Percentiles rank a stretch among this genome's conserved stretches.
These are phyloP conservation scores for Meloidogyne exigua DNA, from an alignment of 1,140 invertebrate species.

Conservation along the genomic window DNA sequence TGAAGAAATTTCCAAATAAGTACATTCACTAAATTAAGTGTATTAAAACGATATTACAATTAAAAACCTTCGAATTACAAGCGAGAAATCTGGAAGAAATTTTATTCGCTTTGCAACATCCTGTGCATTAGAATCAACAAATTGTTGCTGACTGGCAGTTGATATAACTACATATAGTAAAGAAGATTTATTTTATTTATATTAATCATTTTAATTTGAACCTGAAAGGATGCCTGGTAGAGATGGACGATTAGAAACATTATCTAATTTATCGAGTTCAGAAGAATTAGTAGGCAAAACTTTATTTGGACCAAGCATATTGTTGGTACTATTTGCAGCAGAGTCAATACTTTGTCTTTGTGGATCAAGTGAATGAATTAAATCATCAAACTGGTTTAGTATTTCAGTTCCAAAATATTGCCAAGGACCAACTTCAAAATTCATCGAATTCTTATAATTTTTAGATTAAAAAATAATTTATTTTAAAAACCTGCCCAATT, in stretches of 20 bases:
- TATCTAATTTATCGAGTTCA: not conserved
- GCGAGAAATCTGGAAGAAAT: constrained; percentile 56
- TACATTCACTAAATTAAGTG: constrained; percentile 39
- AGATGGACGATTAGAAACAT: not conserved
- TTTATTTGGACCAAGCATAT: constrained; percentile 19
- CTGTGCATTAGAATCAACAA: not conserved
- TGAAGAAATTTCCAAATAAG: constrained; percentile 56
- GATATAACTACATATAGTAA: constrained; percentile 20
- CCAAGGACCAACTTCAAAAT: constrained; percentile 62
- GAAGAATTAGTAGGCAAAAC: constrained; percentile 3
- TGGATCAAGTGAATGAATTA: constrained; percentile 20
- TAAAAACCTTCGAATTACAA: constrained; percentile 51
- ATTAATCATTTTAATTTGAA: not conserved
- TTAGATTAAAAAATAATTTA: not conserved
- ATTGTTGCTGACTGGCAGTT: constrained; percentile 3
- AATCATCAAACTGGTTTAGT: constrained; percentile 43
- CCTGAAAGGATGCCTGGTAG: not conserved
- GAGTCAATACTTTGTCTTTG: not conserved
- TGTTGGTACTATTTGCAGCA: not conserved
- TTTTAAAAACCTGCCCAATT: constrained; percentile 50
- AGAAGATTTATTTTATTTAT: not conserved
- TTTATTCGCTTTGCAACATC: constrained; percentile 44
- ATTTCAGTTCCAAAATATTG: constrained; percentile 59
- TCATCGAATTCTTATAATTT: constrained; percentile 51
- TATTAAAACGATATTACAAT: not conserved